Base-by-base conservation (phyloP, 1,140 invertebrate species). In the Anagrus nilaparvatae region DNA sequence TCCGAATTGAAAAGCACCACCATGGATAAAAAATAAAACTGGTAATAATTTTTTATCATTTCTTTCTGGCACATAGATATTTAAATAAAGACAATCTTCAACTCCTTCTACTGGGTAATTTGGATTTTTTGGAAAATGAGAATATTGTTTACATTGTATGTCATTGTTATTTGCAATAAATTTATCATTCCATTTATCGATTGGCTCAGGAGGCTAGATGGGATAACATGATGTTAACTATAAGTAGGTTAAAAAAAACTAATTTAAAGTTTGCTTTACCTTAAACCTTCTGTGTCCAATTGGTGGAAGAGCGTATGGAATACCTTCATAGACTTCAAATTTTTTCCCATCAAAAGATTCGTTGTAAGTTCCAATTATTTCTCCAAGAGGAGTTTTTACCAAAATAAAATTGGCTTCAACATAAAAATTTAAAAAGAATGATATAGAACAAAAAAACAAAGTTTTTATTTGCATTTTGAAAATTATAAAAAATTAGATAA, bases 291-390 rank as follows among this genome's bases (percentile, higher is more conserved):
- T 49, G 29, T 67, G 53, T 40, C 64, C 63, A 17, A 75, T 43
- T 6, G 75, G 75, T 18, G 75, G 68, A 43, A 65, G 54, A 9
- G 75, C 75, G 52, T 70, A 77, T 0, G 74, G 75, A 39, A 77
- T 68, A n/a, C 72, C 71, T 21, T 71, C 58, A 44, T 74, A 78
- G 4, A 63, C 61, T 36, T 70, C 58, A 17, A 72, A 66, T 23
- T 19, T 31, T 14, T 47, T 44, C 2, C 53, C 53, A 36, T 46
- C 32, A 9, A 40, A 32, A 7, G 60, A 57, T 6, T 17, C 23
- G 21, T 52, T 46, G 8, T 45, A 50, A 14, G 31, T 53, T 4
- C 55, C 59, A 7, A n/a, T 33, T 2, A 59, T 46, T 3, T 4
- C 12, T 10, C 56, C 56, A 0, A 50, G 18, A 3, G 30, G 27